Evolutionary conservation across 1,140 invertebrate species (phyloP), one percentile per base, ranked within the genome.

Genomic region (Patella vulgata): DNA sequence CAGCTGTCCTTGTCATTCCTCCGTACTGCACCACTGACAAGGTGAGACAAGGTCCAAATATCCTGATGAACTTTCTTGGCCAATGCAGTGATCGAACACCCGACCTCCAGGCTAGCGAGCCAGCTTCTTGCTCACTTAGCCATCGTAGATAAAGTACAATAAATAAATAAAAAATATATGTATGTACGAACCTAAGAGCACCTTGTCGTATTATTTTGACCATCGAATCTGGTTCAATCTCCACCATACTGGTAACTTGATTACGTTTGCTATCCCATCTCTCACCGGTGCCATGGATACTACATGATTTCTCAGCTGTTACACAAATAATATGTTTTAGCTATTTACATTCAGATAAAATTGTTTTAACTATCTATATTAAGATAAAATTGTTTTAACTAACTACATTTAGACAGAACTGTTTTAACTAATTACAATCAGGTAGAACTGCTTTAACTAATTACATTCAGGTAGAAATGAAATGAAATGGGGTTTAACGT

Each of bases 201-300:
- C 92, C 90, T 53, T 87, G 88, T 58, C 92, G 86, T 31, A 92
- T 69, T 23, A 94, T 81, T 71, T 91, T 89, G 53, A 94, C 87
- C 66, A 83, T 86, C 1, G 91, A 93, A 46, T 90, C 87, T 6
- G 88, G 87, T 58, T 88, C 84, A 9, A 95, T 86, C 73, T 91
- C 88, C 14, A 89, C 87, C 28, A 87, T 80, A 63, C 89, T 89
- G 6, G 80, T 81, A 21, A 93, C 88, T 53, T 85, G 73, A 3
- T 90, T 89, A n/a, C 71, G 51, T 71, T 89, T 80, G 46, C 55
- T 55, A 48, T 87, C 82, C 71, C 86, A 86, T n/a, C 79, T 80
- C 79, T 90, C 90, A 5, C 90, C 89, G 62, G 89, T 89, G 25
- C 88, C 88, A 77, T 88, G 88, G 1, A 91, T 87, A 11, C 91